Base-by-base conservation (phyloP, 2,888 invertebrate genomes). In the Drosophila conformis region DNA sequence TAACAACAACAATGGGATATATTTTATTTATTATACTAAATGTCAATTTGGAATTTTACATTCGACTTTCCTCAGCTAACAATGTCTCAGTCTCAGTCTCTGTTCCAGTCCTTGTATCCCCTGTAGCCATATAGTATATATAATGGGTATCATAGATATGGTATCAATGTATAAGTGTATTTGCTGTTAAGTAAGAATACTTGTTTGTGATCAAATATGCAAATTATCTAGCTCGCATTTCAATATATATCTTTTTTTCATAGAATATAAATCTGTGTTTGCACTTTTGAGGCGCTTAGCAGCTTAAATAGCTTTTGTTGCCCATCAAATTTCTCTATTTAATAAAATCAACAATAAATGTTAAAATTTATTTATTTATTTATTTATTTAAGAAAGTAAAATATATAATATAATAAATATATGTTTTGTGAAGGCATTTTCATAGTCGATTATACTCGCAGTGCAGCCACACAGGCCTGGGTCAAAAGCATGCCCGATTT, bases 21-120 rank as follows among this genome's bases (percentile, higher is more conserved):
- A 78, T 62, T 69, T 79, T 82, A 90, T 90, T 87, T 89, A 90
- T 87, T 90, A 89, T 82, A 75, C 90, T 78, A 89, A 87, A 87
- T 87, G 91, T 90, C 87, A 87, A 87, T 90, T 90, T 90, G 51
- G 78, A 81, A 76, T 85, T 88, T 90, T 69, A 66, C 73, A 69
- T 86, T 81, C 70, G 73, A 84, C 85, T 87, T 83, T 74, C 71
- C 68, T 63, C 35, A 56, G 69, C 62, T 66, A 69, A 80, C 67
- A 35, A 15, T 10, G 35, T 11, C 27, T 36, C n/a, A 66, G 35
- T 11, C 27, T 36, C n/a, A 66, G 46, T 21, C 49, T 56, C 54
- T 53, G 46, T 65, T 49, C 21, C n/a, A 62, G 56, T 57, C 49
- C 38, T n/a, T 42, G 31, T n/a, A 69, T 80, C 60, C 76, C 69